Conservation (phyloP, 1,140 invertebrate species). For the Adoxophyes honmai region DNA sequence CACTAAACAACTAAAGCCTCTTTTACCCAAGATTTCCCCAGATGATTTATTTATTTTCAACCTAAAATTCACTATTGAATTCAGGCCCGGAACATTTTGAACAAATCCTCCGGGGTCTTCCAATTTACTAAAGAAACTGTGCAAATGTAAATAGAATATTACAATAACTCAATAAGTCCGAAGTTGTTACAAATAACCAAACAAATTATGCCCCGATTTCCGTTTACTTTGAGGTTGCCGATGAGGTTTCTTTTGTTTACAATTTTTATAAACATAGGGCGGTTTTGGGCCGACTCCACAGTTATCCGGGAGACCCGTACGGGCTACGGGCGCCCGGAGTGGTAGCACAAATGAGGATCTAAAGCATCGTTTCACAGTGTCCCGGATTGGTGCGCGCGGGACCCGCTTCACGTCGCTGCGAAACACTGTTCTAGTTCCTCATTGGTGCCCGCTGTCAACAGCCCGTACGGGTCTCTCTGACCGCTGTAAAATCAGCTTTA, state of each 20-base stretch:
- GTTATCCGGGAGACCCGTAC: no score
- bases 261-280: no score
- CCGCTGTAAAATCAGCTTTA: no score
- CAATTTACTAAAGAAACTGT: neutral
- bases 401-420: no score
- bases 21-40: neutral
- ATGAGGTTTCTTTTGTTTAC: neutral
- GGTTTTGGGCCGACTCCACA: no score
- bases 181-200: constrained; percentile 6
- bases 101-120: neutral
- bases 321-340: no score
- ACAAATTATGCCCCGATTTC: neutral
- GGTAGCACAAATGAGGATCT: no score
- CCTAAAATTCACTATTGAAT: neutral
- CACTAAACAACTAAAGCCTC: neutral
- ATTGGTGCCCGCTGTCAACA: no score
- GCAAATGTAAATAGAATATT: constrained; percentile 3
- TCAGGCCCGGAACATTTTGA: neutral
- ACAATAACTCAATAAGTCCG: neutral
- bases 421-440: no score
- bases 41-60: neutral
- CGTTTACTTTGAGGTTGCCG: neutral
- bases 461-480: no score
- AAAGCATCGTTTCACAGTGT: no score
- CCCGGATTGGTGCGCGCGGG: no score